Percentiles rank a stretch among this genome's conserved stretches.
Conservation (phyloP, 2,113 vertebrate genomes). For the Thunnus maccoyii region DNA sequence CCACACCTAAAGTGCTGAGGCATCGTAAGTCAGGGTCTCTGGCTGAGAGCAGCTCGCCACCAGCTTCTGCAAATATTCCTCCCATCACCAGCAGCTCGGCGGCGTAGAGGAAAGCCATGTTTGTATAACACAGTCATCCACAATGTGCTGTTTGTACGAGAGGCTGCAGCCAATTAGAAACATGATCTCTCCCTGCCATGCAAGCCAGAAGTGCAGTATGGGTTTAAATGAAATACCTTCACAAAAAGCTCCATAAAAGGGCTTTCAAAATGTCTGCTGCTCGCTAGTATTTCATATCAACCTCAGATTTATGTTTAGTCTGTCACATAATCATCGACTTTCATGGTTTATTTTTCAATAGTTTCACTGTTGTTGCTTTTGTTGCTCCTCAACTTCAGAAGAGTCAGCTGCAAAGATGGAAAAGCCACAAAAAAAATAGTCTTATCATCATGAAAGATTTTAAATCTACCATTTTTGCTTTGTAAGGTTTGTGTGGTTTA, state of each 20-base stretch:
- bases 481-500: too few relatives aligned
- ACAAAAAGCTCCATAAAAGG: not conserved
- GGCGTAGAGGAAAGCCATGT: constrained; percentile 29
- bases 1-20: constrained; percentile 64
- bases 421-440: too few relatives aligned
- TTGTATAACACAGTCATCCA: constrained; percentile 45
- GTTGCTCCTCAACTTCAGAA: not conserved
- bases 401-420: not conserved
- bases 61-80: constrained; percentile 45
- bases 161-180: constrained; percentile 69
- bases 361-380: not conserved
- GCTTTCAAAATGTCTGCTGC: constrained; percentile 21
- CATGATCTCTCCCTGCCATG: constrained; percentile 25
- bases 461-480: too few relatives aligned
- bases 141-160: constrained; percentile 70
- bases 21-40: constrained; percentile 30
- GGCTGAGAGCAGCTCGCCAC: constrained; percentile 23
- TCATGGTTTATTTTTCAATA: not conserved
- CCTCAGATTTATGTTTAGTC: constrained; percentile 17
- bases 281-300: not conserved
- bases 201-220: not conserved
- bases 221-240: not conserved
- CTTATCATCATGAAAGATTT: too few relatives aligned
- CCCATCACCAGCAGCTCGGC: constrained; percentile 35
- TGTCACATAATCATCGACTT: constrained; percentile 10